These are phyloP conservation scores for Zygogramma bicolorata DNA, from an alignment of 2,888 invertebrate species.

Conservation along the genomic window DNA sequence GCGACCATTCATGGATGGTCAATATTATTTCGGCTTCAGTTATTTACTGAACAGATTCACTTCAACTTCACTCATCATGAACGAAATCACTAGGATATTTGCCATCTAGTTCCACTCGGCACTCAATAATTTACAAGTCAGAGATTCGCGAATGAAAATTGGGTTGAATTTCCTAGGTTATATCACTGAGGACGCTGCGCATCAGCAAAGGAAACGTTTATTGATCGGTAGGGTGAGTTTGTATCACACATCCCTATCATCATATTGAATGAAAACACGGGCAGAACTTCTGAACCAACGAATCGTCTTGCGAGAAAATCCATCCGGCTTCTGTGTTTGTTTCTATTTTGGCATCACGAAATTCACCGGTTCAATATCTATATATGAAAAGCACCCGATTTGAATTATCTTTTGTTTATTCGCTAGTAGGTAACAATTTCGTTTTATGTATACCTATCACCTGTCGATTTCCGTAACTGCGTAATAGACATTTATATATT, in stretches of 20 bases:
- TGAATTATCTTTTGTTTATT: not conserved
- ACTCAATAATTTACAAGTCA: not conserved
- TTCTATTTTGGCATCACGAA: not conserved
- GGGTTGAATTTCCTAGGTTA: slow-evolving; percentile 32
- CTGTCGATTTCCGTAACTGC: too few relatives aligned
- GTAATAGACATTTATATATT: too few relatives aligned
- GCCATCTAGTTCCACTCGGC: not conserved
- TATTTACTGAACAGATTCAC: too few relatives aligned
- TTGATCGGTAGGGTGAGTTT: slow-evolving; percentile 28
- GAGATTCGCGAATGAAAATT: not conserved
- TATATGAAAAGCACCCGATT: not conserved
- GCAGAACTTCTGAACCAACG: not conserved
- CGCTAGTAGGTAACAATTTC: too few relatives aligned
- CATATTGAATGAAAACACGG: not conserved
- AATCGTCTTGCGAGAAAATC: not conserved
- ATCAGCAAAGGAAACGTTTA: slow-evolving; percentile 8
- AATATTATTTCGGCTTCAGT: too few relatives aligned
- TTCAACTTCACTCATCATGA: too few relatives aligned
- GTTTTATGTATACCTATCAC: too few relatives aligned
- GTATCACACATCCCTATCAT: not conserved
- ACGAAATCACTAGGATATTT: too few relatives aligned
- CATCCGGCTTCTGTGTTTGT: not conserved
- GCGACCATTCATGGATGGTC: too few relatives aligned
- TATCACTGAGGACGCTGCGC: slow-evolving; percentile 25
- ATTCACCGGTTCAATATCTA: not conserved